phyloP scores from a whole-genome alignment of 2,113 vertebrate species.

The Chlorodrepanis virens region DNA sequence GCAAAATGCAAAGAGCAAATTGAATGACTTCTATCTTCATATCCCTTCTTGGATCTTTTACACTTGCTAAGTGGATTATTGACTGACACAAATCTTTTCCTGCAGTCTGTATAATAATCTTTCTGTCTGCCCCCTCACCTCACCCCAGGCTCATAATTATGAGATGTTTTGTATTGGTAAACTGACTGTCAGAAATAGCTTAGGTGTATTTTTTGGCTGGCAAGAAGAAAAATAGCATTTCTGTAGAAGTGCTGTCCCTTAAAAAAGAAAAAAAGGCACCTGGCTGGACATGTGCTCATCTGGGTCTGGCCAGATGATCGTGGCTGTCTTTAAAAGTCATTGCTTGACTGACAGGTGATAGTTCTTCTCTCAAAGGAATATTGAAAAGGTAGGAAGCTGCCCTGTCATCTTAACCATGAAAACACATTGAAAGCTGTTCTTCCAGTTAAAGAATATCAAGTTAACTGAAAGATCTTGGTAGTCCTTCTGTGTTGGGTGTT shows the following conservation, averaged over 20 bases:
- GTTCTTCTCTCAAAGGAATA: background rate
- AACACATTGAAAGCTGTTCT: background rate
- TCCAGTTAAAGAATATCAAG: background rate
- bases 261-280: background rate
- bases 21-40: background rate
- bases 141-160: accelerated
- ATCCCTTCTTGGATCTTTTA: background rate
- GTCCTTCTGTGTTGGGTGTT: background rate
- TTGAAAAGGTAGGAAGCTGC: background rate
- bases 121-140: background rate
- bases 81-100: background rate
- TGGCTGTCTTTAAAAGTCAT: background rate
- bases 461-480: background rate
- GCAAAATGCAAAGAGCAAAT: background rate
- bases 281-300: background rate
- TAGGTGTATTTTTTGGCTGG: background rate
- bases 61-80: background rate
- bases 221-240: background rate
- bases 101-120: background rate
- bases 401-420: background rate
- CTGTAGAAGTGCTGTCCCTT: background rate
- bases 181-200: background rate
- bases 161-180: background rate
- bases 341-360: background rate
- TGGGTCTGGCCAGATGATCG: background rate